Evolutionary conservation across 2,888 invertebrate genomes (phyloP).

Genomic region (Lordiphosa fenestrarum): DNA sequence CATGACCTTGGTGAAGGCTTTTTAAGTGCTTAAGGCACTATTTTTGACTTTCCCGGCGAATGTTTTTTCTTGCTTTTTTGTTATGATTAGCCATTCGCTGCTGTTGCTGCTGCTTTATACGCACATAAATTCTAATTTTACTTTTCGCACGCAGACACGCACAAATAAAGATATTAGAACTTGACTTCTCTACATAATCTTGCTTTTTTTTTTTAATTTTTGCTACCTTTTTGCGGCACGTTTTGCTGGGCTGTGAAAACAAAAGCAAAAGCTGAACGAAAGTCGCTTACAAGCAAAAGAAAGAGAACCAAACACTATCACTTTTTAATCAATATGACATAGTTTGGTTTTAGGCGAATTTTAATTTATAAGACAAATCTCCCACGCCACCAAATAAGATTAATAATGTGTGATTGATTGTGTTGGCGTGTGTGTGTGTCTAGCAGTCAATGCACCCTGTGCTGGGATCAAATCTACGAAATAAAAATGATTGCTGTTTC

Average conservation of each 20-base stretch:
- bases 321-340: slow-evolving; percentile 55
- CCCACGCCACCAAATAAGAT: slow-evolving; percentile 36
- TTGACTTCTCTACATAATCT: not conserved
- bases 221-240: slow-evolving; percentile 29
- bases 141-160: slow-evolving; percentile 57
- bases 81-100: slow-evolving; percentile 71
- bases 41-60: slow-evolving; percentile 18
- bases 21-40: slow-evolving; percentile 6
- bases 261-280: slow-evolving; percentile 51
- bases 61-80: slow-evolving; percentile 53
- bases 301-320: slow-evolving; percentile 46
- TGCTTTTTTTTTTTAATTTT: slow-evolving; percentile 8
- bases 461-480: slow-evolving; percentile 23
- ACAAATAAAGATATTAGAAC: slow-evolving; percentile 1
- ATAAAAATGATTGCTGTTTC: slow-evolving; percentile 30
- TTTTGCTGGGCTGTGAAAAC: slow-evolving; percentile 35
- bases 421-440: slow-evolving; percentile 23
- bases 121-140: slow-evolving; percentile 74
- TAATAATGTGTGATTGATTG: slow-evolving; percentile 20
- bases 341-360: slow-evolving; percentile 12
- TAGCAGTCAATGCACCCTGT: slow-evolving; percentile 66
- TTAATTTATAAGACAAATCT: slow-evolving; percentile 17
- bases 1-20: slow-evolving; percentile 4
- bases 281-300: slow-evolving; percentile 40
- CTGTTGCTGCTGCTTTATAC: slow-evolving; percentile 31